Base-by-base conservation (phyloP, 2,888 invertebrate genomes). In the Drosophila kanekoi region DNA sequence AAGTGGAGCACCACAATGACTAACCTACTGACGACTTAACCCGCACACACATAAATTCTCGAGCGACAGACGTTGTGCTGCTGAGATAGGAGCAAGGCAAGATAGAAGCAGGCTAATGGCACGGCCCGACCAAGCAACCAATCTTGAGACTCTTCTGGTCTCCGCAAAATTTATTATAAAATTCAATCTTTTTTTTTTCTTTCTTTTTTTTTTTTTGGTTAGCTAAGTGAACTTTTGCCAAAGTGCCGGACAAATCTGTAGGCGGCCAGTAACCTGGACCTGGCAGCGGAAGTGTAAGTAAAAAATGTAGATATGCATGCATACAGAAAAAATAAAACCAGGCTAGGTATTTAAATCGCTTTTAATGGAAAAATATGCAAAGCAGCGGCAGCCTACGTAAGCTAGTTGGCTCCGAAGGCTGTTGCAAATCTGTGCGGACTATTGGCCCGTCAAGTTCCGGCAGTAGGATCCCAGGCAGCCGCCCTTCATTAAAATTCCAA, bases 321-420 rank as follows among this genome's bases (percentile, higher is more conserved):
- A 18, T 52, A 28, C 51, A 51, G 35, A 64, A 40, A 54, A 72
- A 61, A 59, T 44, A 79, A 82, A 66, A 59, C 53, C 80, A 56
- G 59, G 60, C 70, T 64, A 83, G 78, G 88, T 83, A 83, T 83
- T 83, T 83, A 83, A 88, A 88, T 83, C 83, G 83, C 63, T 81
- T 87, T 85, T 85, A 85, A 85, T 85, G 89, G 87, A 85, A 85
- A 85, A 85, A 85, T 85, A 85, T 85, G 85, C 85, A 85, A 89
- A 85, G 75, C 70, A 84, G 79, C 61, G 60, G 61, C 65, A 41
- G 72, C 75, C 78, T 78, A 69, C 69, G 69, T 80, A 70, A 81
- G 81, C 74, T 63, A 72, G 62, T 73, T 60, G 53, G 68, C 72
- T 60, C 59, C 54, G 35, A 63, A n/a, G 44, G 38, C 73, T 53